Base-by-base conservation (phyloP, 1,140 invertebrate genomes). In the Ericerus pela region DNA sequence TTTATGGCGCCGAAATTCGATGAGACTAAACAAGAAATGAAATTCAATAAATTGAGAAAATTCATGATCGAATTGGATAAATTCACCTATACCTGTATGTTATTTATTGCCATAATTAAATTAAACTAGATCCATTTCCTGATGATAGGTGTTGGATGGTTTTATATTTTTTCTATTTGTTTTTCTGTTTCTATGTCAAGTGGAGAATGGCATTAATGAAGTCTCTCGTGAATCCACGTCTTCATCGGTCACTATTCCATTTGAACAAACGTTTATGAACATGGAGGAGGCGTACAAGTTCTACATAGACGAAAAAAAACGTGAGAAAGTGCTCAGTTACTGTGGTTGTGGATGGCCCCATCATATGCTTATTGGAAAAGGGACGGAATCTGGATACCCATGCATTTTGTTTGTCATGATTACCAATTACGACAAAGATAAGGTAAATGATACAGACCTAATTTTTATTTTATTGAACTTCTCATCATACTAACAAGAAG, bases 311-410 rank as follows among this genome's bases (percentile, higher is more conserved):
- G 38, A 55, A 16, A 3, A 52, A 41, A 16, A 6, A 41, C 14
- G 37, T 6, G 43, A 51, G 1, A 64, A 66, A 0, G 71, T 73
- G 0, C 61, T 62, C 24, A 83, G 85, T 66, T 85, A 83, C 74
- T 88, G 87, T 68, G 85, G 85, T 30, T 90, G 86, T 66, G 87
- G 87, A 51, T 89, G 85, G 85, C 87, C 87, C 1, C 78, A 88
- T 41, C 84, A 91, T 65, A 79, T 90, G 79, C 72, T 91, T 1
- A 65, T 87, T 26, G 81, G 85, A 0, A 83, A 80, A 68, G 87
- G 87, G 20, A 78, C 68, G 2, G 66, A 73, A 2, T 73, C 76
- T 56, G 86, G 86, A 18, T 78, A 78, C 65, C 67, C 70, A 0
- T 79, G 80, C 64, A 76, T 84, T 53, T 66, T 89, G 2, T 89